A percentile compares a stretch with the other conserved stretches of the same genome.
Conservation (phyloP, 2,888 invertebrate genomes). For the Malachius bipustulatus region DNA sequence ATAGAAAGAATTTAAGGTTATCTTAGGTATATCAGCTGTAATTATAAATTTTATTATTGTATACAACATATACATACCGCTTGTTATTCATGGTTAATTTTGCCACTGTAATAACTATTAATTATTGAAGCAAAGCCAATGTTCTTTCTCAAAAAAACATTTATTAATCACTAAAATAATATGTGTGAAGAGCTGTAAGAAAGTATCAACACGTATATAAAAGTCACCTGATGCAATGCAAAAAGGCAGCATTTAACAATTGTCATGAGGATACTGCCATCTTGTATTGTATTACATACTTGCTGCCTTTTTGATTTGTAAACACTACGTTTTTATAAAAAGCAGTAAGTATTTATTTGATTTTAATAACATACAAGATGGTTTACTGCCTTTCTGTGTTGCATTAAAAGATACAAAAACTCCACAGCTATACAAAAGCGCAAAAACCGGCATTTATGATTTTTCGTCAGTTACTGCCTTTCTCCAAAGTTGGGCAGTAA, state of each 20-base stretch:
- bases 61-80: neutral
- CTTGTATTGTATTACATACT: conserved; percentile 3
- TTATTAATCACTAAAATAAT: neutral
- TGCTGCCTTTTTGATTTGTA: conserved; percentile 5
- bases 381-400: neutral
- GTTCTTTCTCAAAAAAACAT: neutral
- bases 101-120: neutral
- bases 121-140: neutral
- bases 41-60: conserved; percentile 4
- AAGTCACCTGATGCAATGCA: conserved; percentile 5
- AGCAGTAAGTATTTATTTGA: conserved; percentile 1
- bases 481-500: conserved; percentile 5
- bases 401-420: conserved; percentile 1
- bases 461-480: conserved; percentile 7
- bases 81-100: conserved; percentile 5
- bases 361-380: neutral
- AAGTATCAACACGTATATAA: conserved; percentile 3
- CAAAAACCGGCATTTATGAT: neutral
- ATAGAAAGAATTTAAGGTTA: neutral
- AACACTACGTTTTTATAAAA: conserved; percentile 4
- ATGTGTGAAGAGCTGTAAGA: conserved; percentile 1
- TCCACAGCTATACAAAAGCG: neutral
- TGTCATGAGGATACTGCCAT: conserved; percentile 3
- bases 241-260: conserved; percentile 6
- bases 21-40: neutral